Evolutionary conservation across 2,113 vertebrate genomes (phyloP).

Genomic region (Brachyhypopomus gauderio): DNA sequence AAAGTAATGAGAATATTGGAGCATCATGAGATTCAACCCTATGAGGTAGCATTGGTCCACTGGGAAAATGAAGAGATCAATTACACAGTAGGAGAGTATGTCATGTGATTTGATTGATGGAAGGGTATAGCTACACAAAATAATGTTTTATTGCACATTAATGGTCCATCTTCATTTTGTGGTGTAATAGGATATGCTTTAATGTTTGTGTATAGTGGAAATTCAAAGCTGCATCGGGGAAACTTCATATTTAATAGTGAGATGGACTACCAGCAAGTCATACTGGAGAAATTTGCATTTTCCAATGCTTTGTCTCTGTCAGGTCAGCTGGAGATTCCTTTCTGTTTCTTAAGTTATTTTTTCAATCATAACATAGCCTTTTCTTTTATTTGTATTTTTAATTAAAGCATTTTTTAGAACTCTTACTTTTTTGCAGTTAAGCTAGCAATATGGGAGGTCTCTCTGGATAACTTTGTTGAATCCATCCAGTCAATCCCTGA

Average conservation of each 20-base stretch:
- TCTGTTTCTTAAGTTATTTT: not conserved
- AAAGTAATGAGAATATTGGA: constrained; percentile 84
- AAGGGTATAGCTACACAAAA: not conserved
- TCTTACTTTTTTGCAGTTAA: constrained; percentile 79
- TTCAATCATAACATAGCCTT: not conserved
- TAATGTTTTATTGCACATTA: not conserved
- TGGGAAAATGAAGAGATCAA: constrained; percentile 98
- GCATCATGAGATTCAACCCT: constrained; percentile 92
- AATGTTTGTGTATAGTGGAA: constrained; percentile 75
- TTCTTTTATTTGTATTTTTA: not conserved
- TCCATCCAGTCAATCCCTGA: constrained; percentile 98
- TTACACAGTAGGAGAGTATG: constrained; percentile 88
- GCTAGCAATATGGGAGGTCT: constrained; percentile 95
- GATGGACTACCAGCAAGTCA: constrained; percentile 77
- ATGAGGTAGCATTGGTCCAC: constrained; percentile 92
- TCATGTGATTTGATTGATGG: constrained; percentile 11
- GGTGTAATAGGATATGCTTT: not conserved
- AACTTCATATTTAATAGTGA: constrained; percentile 84
- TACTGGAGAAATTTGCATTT: constrained; percentile 96
- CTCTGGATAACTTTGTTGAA: constrained; percentile 93
- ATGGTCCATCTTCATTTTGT: not conserved
- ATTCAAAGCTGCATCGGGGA: constrained; percentile 87
- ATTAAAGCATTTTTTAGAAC: not conserved
- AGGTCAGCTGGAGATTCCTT: constrained; percentile 72
- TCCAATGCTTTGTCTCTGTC: constrained; percentile 95